A percentile compares a stretch with the other conserved stretches of the same genome.
Evolutionary conservation across 1,140 invertebrate genomes (phyloP).

Genomic region (Sminthurinus signatus): DNA sequence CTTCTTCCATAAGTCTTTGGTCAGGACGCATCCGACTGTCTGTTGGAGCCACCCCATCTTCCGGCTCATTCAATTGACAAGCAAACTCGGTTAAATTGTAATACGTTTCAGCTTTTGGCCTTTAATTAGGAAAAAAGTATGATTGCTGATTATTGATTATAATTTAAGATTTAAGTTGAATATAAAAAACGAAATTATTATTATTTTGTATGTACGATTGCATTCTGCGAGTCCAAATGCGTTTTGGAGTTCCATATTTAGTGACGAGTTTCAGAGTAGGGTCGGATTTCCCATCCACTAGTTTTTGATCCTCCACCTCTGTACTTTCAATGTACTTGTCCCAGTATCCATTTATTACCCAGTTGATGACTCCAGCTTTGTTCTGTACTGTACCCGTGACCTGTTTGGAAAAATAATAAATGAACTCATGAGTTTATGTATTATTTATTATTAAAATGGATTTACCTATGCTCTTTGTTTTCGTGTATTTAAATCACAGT

Average conservation of each 20-base stretch:
- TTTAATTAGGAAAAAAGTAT: constrained; percentile 11
- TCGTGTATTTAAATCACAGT: too few relatives aligned
- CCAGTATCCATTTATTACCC: constrained; percentile 51
- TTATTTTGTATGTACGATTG: too few relatives aligned
- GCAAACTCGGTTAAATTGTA: constrained; percentile 59
- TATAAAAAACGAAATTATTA: too few relatives aligned
- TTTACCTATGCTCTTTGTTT: too few relatives aligned
- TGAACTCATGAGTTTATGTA: too few relatives aligned
- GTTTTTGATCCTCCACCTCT: not conserved
- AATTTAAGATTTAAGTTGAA: too few relatives aligned
- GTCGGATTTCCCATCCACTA: constrained; percentile 12
- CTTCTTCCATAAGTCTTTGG: constrained; percentile 60
- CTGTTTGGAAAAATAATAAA: constrained; percentile 43
- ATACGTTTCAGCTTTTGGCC: constrained; percentile 48
- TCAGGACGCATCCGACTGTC: constrained; percentile 58
- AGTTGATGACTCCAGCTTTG: constrained; percentile 51
- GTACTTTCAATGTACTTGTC: constrained; percentile 8
- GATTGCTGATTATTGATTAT: too few relatives aligned
- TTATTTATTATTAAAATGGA: too few relatives aligned
- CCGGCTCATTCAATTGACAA: constrained; percentile 57
- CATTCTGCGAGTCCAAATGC: not conserved
- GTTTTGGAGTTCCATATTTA: not conserved
- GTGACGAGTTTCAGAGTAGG: constrained; percentile 6
- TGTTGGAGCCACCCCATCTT: constrained; percentile 56
- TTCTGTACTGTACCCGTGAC: constrained; percentile 58